Evolutionary conservation across 2,113 vertebrate genomes (phyloP), one percentile per base, ranked within the genome.

Genomic region (Ctenodactylus gundi): DNA sequence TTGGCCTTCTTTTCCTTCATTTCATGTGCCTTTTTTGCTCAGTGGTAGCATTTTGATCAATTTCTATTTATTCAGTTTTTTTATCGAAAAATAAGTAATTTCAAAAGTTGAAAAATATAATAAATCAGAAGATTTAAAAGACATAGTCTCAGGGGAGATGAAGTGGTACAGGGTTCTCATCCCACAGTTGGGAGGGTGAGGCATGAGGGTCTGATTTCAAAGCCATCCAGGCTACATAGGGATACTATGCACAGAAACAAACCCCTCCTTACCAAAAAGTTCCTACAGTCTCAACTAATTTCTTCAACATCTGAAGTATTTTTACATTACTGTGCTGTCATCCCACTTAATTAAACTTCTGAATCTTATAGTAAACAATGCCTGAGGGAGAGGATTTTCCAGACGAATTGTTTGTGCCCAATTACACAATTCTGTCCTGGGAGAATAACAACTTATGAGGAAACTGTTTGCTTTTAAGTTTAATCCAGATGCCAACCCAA

Each of bases 281-380:
- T n/a, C n/a, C n/a, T n/a, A n/a, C n/a, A n/a, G n/a, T n/a, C 81
- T 84, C 51, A 76, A 17, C 81, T 80, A 90, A 85, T 86, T 92
- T 85, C 41, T 80, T 87, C 78, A 94, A 57, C 31, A 84, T n/a
- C 73, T 60, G 62, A 86, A 62, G 21, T 78, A 72, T 77, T 93
- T 57, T 67, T 89, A 82, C 60, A 82, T 57, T 75, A 65, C 58
- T 85, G 5, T 57, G 65, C 36, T 82, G 7, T 76, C 62, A 84
- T 96, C 51, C 88, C 81, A 81, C 49, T 94, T 91, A 94, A 73
- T 29, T 90, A 27, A 88, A 90, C 91, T 94, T 95, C 82, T 97
- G 68, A 90, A 93, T 94, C 72, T 91, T 92, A n/a, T 84, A 34
- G 73, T 85, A 94, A 94, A 85, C 31, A 94, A 85, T 55, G 83